Evolutionary conservation across 1,140 invertebrate species (phyloP).

Genomic region (Lanistes nyassanus): DNA sequence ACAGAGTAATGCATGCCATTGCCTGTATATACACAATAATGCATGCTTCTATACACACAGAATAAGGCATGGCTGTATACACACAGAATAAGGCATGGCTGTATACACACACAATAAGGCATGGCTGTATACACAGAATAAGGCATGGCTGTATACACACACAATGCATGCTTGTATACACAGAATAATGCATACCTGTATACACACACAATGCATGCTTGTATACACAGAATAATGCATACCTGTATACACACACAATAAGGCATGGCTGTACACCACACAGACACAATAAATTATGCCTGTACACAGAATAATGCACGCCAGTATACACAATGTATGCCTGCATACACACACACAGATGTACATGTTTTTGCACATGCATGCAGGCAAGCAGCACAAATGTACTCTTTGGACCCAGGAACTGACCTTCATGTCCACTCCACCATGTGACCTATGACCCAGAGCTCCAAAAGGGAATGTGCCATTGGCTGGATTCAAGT

Average conservation of each 20-base stretch:
- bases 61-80: not conserved
- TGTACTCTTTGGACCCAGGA: slow-evolving; percentile 16
- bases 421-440: slow-evolving; percentile 75
- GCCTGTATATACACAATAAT: not conserved
- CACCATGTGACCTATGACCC: slow-evolving; percentile 76
- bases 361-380: not conserved
- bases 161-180: too few relatives aligned
- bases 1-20: not conserved
- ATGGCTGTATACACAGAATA: slow-evolving; percentile 1
- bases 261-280: not conserved
- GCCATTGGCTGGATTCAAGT: slow-evolving; percentile 77
- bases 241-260: too few relatives aligned
- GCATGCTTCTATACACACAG: not conserved
- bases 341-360: too few relatives aligned
- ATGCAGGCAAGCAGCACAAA: not conserved
- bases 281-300: too few relatives aligned
- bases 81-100: too few relatives aligned
- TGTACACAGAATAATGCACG: too few relatives aligned
- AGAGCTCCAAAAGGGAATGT: slow-evolving; percentile 75
- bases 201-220: too few relatives aligned
- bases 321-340: too few relatives aligned
- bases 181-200: too few relatives aligned
- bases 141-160: too few relatives aligned
- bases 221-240: too few relatives aligned
- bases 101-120: too few relatives aligned